Evolutionary conservation across 2,113 vertebrate species (phyloP).

Genomic region (Arizona elegans): DNA sequence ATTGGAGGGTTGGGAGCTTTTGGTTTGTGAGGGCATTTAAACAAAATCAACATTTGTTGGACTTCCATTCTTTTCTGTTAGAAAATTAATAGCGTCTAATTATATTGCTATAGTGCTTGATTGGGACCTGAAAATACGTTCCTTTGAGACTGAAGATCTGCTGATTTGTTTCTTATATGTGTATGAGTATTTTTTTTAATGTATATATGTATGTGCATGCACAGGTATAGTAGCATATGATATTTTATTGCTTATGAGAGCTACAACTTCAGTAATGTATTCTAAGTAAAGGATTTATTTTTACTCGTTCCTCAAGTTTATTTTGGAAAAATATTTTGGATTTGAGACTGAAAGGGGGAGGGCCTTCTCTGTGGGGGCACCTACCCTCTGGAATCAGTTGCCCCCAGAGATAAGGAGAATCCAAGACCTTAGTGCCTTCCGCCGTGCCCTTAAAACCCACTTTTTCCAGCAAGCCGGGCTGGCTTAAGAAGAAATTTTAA

Average conservation of each 20-base stretch:
- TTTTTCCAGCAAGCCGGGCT: no score
- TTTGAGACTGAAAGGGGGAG: neutral
- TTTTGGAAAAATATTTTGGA: neutral
- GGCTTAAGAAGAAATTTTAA: no score
- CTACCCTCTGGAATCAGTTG: no score
- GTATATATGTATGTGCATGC: constrained; percentile 22
- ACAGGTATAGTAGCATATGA: constrained; percentile 19
- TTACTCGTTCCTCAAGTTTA: neutral
- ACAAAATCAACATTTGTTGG: neutral
- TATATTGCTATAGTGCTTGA: neutral
- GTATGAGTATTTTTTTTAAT: neutral
- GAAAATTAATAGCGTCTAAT: neutral
- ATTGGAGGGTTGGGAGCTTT: constrained; percentile 27
- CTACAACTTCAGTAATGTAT: neutral
- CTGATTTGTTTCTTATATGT: constrained; percentile 34
- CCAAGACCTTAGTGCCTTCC: no score
- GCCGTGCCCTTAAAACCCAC: no score
- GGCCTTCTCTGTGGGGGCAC: no score
- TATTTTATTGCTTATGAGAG: neutral
- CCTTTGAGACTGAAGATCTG: neutral
- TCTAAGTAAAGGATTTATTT: neutral
- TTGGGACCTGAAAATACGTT: neutral
- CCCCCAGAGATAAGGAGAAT: no score
- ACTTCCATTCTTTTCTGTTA: neutral
- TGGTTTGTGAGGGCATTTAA: neutral